Percentiles rank a stretch among this genome's conserved stretches.
Evolutionary conservation across 2,888 invertebrate genomes (phyloP).

Genomic region (Mylabris sibirica): DNA sequence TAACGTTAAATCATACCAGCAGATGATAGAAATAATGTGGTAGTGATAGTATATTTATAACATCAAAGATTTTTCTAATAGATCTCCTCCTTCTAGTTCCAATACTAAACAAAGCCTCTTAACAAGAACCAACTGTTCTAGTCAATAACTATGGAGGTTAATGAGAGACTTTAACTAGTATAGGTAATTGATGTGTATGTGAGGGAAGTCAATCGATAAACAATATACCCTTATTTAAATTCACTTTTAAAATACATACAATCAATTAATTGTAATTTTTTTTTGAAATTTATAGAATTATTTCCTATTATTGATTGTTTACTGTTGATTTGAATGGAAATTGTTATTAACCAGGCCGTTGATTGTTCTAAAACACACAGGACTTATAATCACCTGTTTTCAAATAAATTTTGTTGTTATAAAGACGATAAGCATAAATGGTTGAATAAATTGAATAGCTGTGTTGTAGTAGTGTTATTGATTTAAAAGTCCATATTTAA

Average conservation of each 20-base stretch:
- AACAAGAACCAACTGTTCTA: conserved; percentile 3
- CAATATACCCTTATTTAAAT: neutral
- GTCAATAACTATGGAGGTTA: conserved; percentile 6
- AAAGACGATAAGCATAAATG: conserved; percentile 2
- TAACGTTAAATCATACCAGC: no score
- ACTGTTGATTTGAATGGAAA: neutral
- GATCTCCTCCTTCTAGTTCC: neutral
- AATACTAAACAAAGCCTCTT: neutral
- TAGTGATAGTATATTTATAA: neutral
- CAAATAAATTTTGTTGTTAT: conserved; percentile 9
- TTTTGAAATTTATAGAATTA: neutral
- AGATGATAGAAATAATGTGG: neutral
- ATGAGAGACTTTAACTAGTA: conserved; percentile 2
- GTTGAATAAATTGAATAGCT: neutral
- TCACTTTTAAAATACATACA: neutral
- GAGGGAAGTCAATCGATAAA: neutral
- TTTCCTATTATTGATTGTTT: neutral
- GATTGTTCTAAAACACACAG: conserved; percentile 16
- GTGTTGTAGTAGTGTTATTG: neutral
- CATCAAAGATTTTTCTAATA: neutral
- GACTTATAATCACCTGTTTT: conserved; percentile 34
- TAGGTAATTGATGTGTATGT: neutral
- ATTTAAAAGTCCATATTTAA: neutral
- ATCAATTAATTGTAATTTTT: neutral
- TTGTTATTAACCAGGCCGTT: neutral